These are phyloP conservation scores for Danio aesculapii DNA, from an alignment of 2,797 vertebrate genomes.

Conservation along the genomic window DNA sequence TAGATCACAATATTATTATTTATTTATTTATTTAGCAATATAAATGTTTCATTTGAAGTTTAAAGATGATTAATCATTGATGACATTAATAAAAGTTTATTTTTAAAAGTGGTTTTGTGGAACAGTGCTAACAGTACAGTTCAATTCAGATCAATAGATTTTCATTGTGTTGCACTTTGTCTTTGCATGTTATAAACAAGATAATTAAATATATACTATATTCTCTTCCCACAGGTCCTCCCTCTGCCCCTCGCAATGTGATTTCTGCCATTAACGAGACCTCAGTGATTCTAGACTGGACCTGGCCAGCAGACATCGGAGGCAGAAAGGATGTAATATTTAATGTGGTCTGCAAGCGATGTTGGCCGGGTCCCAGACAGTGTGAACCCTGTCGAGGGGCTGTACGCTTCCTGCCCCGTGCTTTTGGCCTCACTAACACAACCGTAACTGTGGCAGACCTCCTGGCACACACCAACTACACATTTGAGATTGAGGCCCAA, in stretches of 20 bases:
- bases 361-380: constrained; percentile 72
- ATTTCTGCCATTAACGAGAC: constrained; percentile 99
- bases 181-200: background rate
- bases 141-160: background rate
- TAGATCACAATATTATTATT: too few relatives aligned
- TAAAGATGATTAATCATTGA: too few relatives aligned
- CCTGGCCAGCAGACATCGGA: constrained; percentile 92
- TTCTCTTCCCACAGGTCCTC: constrained; percentile 84
- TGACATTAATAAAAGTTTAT: too few relatives aligned
- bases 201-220: background rate
- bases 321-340: constrained; percentile 93
- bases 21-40: too few relatives aligned
- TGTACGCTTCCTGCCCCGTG: constrained; percentile 91
- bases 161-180: background rate
- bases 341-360: constrained; percentile 94
- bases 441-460: constrained; percentile 94
- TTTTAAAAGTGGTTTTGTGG: background rate
- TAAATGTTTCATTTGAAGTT: too few relatives aligned
- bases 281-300: constrained; percentile 98
- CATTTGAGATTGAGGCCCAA: constrained; percentile 93
- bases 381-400: constrained; percentile 90
- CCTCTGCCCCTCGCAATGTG: constrained; percentile 92
- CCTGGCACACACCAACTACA: constrained; percentile 97
- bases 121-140: background rate
- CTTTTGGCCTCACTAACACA: constrained; percentile 89